These are phyloP conservation scores for Cladorhizidae sp. DNA, from an alignment of 37 sponge, comb jelly and placozoan species.

Conservation along the genomic window DNA sequence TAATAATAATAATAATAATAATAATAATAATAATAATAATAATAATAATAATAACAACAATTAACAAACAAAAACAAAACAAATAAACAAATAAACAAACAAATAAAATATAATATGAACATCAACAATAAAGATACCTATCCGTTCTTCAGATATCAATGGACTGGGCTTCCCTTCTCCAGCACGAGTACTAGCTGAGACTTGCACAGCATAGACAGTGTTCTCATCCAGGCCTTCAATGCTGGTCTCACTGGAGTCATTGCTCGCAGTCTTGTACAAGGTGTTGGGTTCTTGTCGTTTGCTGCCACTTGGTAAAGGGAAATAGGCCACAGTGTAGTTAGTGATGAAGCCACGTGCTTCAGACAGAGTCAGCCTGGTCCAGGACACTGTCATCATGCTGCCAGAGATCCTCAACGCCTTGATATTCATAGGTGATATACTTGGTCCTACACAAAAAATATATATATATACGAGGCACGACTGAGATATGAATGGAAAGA, in stretches of 20 bases:
- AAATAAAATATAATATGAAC: no score
- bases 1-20: no score
- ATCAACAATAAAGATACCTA: no score
- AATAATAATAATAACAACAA: no score
- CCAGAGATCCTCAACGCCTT: background rate
- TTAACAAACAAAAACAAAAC: no score
- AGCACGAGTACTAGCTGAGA: conserved; percentile 10
- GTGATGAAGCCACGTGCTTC: background rate
- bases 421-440: background rate
- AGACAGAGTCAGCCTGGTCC: conserved; percentile 13
- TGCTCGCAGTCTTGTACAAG: background rate
- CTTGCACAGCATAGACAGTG: conserved; percentile 15
- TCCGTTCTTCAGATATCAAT: background rate
- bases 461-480: background rate
- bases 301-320: background rate
- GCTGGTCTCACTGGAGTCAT: background rate
- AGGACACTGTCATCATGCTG: background rate
- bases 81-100: no score
- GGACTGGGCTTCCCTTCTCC: conserved; percentile 5
- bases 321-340: background rate
- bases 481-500: background rate
- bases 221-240: background rate
- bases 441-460: background rate
- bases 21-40: no score
- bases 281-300: conserved; percentile 6